Base-by-base conservation (phyloP, 2,888 invertebrate genomes). In the Ennomos quercinarius region DNA sequence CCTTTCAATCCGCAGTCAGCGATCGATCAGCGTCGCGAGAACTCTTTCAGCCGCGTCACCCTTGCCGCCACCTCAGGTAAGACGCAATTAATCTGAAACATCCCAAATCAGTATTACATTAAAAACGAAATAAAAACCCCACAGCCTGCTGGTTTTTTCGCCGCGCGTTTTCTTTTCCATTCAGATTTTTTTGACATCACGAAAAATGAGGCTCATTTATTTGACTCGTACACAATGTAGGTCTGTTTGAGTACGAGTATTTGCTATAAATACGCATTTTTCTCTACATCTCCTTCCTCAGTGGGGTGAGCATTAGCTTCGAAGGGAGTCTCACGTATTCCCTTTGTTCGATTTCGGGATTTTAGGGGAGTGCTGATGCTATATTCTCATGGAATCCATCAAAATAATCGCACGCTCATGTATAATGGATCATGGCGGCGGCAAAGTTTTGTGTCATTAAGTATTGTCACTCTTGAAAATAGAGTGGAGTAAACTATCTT, bases 171-270 rank as follows among this genome's bases (percentile, higher is more conserved):
- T 90, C 91, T 90, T 91, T 89, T 86, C 87, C 91, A 91, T 92
- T 92, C 91, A 91, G 90, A 89, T 92, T 92, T 92, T 93, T 93
- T 93, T 93, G 93, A 93, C 93, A 93, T 86, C 82, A 89, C 91
- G 93, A 93, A 88, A 93, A 93, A 93, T 93, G 89, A 91, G 84
- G 75, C 82, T 91, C 93, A 93, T 93, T 93, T 93, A 93, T 93
- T 92, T 90, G 91, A 91, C 89, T 92, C 93, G 91, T 89, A 92
- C 91, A 93, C 93, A 93, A 93, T 93, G 92, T 93, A 89, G 89
- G 89, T 87, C 91, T 92, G 92, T 93, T 93, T 92, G 93, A 92
- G 92, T 92, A 92, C 90, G 89, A 91, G 91, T 93, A 93, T 93
- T 93, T 93, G 93, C 93, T 93, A 92, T 93, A 92, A 92, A 93